Evolutionary conservation across 1,140 invertebrate species (phyloP).

Genomic region (Ceratosolen solmsi): DNA sequence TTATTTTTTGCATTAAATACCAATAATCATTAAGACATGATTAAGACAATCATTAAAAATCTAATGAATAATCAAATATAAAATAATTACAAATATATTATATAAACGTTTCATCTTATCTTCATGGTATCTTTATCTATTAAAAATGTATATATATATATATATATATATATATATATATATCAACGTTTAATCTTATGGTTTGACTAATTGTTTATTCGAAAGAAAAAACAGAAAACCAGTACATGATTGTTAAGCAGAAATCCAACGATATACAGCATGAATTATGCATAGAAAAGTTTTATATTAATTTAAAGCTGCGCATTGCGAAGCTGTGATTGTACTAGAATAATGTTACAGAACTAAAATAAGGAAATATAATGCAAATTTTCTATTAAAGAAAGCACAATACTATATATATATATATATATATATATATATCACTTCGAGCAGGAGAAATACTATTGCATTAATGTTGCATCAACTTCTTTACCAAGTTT

Average conservation of each 20-base stretch:
- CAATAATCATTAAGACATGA: too few relatives aligned
- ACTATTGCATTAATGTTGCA: slow-evolving; percentile 13
- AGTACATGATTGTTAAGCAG: slow-evolving; percentile 3
- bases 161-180: too few relatives aligned
- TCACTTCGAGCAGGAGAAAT: not conserved
- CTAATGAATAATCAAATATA: too few relatives aligned
- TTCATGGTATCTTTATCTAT: too few relatives aligned
- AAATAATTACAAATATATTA: too few relatives aligned
- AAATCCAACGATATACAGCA: not conserved
- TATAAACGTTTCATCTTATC: too few relatives aligned
- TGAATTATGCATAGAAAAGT: slow-evolving; percentile 49
- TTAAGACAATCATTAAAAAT: too few relatives aligned
- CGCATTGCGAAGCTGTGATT: slow-evolving; percentile 29
- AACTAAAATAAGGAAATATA: slow-evolving; percentile 35
- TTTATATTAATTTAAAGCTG: slow-evolving; percentile 35
- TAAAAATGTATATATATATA: too few relatives aligned
- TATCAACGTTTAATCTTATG: not conserved
- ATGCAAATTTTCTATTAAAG: slow-evolving; percentile 30
- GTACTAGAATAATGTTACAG: slow-evolving; percentile 40
- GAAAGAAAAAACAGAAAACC: not conserved
- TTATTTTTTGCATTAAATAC: too few relatives aligned
- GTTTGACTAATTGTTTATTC: not conserved
- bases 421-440: slow-evolving; percentile 12
- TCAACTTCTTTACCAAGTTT: slow-evolving; percentile 23
- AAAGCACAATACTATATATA: not conserved